A percentile compares a stretch with the other conserved stretches of the same genome.
Conservation (phyloP, 2,888 invertebrate species). For the Thereva unica region DNA sequence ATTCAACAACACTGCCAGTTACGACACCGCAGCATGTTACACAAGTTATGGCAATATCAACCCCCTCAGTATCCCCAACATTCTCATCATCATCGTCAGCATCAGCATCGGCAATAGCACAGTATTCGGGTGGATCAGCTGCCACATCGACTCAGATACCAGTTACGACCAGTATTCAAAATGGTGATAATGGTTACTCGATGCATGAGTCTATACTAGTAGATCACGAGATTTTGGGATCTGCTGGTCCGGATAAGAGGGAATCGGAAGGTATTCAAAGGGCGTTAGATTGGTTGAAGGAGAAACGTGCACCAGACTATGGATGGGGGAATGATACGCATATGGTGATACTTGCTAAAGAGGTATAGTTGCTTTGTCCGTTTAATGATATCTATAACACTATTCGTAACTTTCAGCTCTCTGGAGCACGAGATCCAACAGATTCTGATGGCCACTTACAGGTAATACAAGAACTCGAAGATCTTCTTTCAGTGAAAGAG, state of each 20-base stretch:
- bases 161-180: conserved; percentile 41
- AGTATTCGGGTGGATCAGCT: conserved; percentile 4
- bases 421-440: conserved; percentile 55
- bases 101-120: conserved; percentile 4
- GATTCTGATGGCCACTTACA: conserved; percentile 56
- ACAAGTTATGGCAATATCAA: conserved; percentile 16
- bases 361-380: conserved; percentile 55
- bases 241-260: conserved; percentile 55
- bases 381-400: neutral
- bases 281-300: conserved; percentile 74
- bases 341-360: conserved; percentile 77
- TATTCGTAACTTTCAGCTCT: conserved; percentile 45
- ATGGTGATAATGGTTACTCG: conserved; percentile 38
- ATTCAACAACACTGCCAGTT: conserved; percentile 30
- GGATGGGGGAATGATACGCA: conserved; percentile 87
- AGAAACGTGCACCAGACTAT: conserved; percentile 74
- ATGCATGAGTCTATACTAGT: conserved; percentile 43
- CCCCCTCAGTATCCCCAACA: conserved; percentile 5
- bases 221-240: conserved; percentile 54
- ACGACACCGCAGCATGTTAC: conserved; percentile 31
- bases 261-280: conserved; percentile 56
- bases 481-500: conserved; percentile 75
- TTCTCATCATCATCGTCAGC: neutral
- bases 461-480: conserved; percentile 57
- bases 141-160: conserved; percentile 36